Base-by-base conservation (phyloP, 2,797 vertebrate species). In the Chromis chromis region DNA sequence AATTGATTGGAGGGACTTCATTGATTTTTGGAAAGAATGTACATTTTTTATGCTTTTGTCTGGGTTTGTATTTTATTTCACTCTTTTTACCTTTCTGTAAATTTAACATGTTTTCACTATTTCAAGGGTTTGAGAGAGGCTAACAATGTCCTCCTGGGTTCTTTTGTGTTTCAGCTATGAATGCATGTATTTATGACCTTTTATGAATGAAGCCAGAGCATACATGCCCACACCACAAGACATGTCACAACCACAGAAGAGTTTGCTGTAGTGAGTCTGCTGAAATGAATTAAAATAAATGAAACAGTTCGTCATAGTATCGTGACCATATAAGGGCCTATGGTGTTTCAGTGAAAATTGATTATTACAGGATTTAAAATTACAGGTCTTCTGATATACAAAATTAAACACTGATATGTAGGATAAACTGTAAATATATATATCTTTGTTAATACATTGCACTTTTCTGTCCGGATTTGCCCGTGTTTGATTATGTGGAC, bases 11-110 rank as follows among this genome's bases (percentile, higher is more conserved):
- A 65, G 40, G 39, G 63, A 84, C 66, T 61, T 49, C 0, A 65
- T 63, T 56, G 48, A 60, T 59, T 76, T 56, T 81, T 83, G 91
- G 78, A 92, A 91, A 93, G 95, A 96, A 95, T 95, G 94, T 94
- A 94, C 42, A 77, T 94, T 94, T 95, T 94, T 91, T 93, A 91
- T 89, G 79, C 80, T 89, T 94, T 81, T 90, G 62, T 93, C 53
- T 91, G 69, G 49, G 68, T 74, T 82, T 74, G 22, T 63, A 86
- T 91, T 76, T 87, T 40, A 62, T 83, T 76, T 88, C 62, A 60
- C 36, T 75, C 44, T 80, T 86, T 87, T 77, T 90, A 86, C 70
- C 50, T 86, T 85, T 86, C 73, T 88, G 85, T 87, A 82, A 84
- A 87, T 80, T 62, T 85, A 81, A 68, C 69, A 76, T 62, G 69